Base-by-base conservation (phyloP, 2,888 invertebrate genomes). In the Hydrotaea diabolus region DNA sequence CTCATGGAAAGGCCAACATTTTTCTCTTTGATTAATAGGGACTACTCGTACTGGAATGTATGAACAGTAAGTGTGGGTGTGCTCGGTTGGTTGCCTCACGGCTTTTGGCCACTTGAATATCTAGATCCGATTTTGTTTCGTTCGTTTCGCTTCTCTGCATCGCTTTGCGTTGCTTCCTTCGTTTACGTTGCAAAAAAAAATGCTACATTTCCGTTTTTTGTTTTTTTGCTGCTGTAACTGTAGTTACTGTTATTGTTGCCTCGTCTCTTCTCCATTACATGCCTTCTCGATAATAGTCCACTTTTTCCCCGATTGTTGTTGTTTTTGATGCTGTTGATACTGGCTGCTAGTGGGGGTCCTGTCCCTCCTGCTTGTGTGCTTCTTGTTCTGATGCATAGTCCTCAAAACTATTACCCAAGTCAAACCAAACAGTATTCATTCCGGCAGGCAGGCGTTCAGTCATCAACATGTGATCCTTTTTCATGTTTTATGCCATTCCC, bases 261-360 rank as follows among this genome's bases (percentile, higher is more conserved):
- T n/a, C n/a, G n/a, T n/a, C n/a, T n/a, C n/a, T 23, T 15, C 23
- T 80, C 75, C 75, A 80, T 69, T 76, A 71, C 76, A 80, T 76
- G 55, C 53, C 72, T 64, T 81, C 31, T 31, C 64, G 62, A 81
- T 76, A 53, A 53, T 69, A 49, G 9, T 62, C 57, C 43, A n/a
- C 46, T 43, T 69, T 23, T 43, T 43, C 46, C 66, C 46, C 39
- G 17, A 46, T 69, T 46, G 69, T n/a, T 31, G 19, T 66, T 19
- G 9, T 39, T 66, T 39, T 43, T 66, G 39, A 2, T 66, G 26
- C 26, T 64, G n/a, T n/a, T n/a, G n/a, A n/a, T n/a, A n/a, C n/a
- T n/a, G n/a, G n/a, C n/a, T n/a, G n/a, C n/a, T n/a, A n/a, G n/a
- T n/a, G n/a, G n/a, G n/a, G n/a, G n/a, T n/a, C n/a, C n/a, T n/a